Evolutionary conservation across 1,140 invertebrate species (phyloP).

Genomic region (Drosophila bifasciata): DNA sequence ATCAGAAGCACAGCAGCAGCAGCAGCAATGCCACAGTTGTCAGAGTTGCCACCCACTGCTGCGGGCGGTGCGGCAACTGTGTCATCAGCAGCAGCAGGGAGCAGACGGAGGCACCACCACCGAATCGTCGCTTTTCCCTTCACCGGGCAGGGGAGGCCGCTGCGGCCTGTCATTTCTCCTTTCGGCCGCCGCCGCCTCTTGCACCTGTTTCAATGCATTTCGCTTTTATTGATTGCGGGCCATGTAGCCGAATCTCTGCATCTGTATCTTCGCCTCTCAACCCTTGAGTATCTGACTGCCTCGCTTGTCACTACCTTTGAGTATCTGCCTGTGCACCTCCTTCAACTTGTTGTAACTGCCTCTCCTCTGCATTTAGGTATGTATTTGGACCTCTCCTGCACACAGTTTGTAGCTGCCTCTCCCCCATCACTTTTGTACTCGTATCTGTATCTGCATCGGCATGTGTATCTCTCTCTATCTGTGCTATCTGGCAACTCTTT

Average conservation of each 20-base stretch:
- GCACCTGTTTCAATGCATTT: constrained; percentile 76
- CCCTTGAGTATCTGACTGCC: too few relatives aligned
- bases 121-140: constrained; percentile 35
- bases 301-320: too few relatives aligned
- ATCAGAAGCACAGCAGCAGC: constrained; percentile 64
- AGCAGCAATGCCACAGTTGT: constrained; percentile 53
- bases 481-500: constrained; percentile 6
- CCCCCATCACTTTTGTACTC: constrained; percentile 21
- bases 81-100: constrained; percentile 55
- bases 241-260: constrained; percentile 33
- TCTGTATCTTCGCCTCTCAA: background rate
- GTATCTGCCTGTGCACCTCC: too few relatives aligned
- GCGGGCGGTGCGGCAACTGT: constrained; percentile 60
- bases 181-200: constrained; percentile 21
- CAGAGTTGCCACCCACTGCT: constrained; percentile 74
- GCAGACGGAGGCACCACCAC: too few relatives aligned
- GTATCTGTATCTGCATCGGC: constrained; percentile 25
- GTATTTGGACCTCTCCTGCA: constrained; percentile 11
- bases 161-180: constrained; percentile 59
- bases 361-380: constrained; percentile 6
- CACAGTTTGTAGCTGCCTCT: constrained; percentile 19
- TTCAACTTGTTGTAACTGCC: too few relatives aligned
- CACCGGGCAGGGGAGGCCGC: constrained; percentile 11
- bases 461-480: constrained; percentile 42
- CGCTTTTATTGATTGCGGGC: constrained; percentile 74